A percentile compares a stretch with the other conserved stretches of the same genome.
Evolutionary conservation across 2,113 vertebrate species (phyloP).

Genomic region (Cathartes aura): DNA sequence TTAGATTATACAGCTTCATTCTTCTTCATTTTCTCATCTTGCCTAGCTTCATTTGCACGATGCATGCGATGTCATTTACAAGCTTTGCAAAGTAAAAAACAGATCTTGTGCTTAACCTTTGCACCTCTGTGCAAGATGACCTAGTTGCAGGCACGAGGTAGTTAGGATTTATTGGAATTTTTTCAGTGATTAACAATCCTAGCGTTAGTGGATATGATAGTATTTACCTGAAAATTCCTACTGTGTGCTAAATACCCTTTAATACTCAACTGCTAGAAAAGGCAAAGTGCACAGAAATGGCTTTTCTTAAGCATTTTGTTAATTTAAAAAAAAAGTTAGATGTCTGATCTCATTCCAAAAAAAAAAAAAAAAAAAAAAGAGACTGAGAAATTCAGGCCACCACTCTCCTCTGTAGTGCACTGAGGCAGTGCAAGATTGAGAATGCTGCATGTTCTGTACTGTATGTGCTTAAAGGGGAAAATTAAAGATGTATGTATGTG

Average conservation of each 20-base stretch:
- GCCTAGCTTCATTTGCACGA: constrained; percentile 79
- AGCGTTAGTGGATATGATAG: not conserved
- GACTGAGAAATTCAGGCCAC: not conserved
- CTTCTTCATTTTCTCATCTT: constrained; percentile 79
- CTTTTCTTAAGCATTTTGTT: not conserved
- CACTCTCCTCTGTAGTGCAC: not conserved
- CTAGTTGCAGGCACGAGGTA: constrained; percentile 52
- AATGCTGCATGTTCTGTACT: not conserved
- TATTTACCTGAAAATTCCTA: constrained; percentile 8
- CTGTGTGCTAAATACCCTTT: not conserved
- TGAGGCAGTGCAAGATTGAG: not conserved
- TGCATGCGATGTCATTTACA: constrained; percentile 76
- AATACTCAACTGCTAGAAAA: not conserved
- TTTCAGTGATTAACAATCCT: not conserved
- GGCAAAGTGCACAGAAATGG: not conserved
- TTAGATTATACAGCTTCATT: constrained; percentile 71
- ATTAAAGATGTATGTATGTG: not conserved
- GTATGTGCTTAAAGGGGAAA: not conserved
- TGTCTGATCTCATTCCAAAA: not conserved
- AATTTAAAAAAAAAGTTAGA: not conserved
- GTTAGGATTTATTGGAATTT: not conserved
- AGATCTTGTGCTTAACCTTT: constrained; percentile 60
- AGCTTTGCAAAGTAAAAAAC: constrained; percentile 69
- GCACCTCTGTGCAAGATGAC: constrained; percentile 68
- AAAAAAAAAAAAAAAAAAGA: not conserved